Evolutionary conservation across 2,888 invertebrate species (phyloP).

Genomic region (Netelia virgata): DNA sequence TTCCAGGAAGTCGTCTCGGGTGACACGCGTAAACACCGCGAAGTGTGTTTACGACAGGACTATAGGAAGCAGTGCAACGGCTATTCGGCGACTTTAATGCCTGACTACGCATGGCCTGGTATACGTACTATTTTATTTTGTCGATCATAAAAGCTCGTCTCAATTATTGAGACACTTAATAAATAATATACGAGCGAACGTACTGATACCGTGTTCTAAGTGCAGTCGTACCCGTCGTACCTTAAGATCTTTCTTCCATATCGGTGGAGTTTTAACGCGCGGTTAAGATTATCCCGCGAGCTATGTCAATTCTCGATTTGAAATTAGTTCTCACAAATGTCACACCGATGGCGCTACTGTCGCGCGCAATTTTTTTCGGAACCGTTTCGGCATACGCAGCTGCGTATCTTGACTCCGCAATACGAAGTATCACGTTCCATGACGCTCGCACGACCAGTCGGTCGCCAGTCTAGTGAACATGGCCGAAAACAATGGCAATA

Average conservation of each 20-base stretch:
- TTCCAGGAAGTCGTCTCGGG: neutral
- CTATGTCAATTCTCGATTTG: too few relatives aligned
- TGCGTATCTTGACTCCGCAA: slow-evolving; percentile 43
- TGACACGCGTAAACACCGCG: too few relatives aligned
- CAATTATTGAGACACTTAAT: too few relatives aligned
- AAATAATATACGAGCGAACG: too few relatives aligned
- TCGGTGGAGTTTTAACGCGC: too few relatives aligned
- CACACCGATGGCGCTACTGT: neutral
- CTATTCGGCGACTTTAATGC: slow-evolving; percentile 47
- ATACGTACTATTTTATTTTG: neutral
- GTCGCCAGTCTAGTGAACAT: slow-evolving; percentile 80
- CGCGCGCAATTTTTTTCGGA: slow-evolving; percentile 28
- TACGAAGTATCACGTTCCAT: slow-evolving; percentile 51
- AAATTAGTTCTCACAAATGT: neutral
- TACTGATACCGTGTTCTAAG: too few relatives aligned
- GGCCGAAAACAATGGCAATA: slow-evolving; percentile 81
- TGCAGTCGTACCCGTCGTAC: too few relatives aligned
- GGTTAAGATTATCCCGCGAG: too few relatives aligned
- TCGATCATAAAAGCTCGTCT: neutral
- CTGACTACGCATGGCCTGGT: neutral
- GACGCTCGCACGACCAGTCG: slow-evolving; percentile 62
- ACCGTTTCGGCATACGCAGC: slow-evolving; percentile 41
- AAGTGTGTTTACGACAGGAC: too few relatives aligned
- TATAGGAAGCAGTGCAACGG: neutral
- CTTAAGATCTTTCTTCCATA: too few relatives aligned